These are phyloP conservation scores for Acrocephalus arundinaceus DNA, from an alignment of 2,113 vertebrate genomes.

Conservation along the genomic window DNA sequence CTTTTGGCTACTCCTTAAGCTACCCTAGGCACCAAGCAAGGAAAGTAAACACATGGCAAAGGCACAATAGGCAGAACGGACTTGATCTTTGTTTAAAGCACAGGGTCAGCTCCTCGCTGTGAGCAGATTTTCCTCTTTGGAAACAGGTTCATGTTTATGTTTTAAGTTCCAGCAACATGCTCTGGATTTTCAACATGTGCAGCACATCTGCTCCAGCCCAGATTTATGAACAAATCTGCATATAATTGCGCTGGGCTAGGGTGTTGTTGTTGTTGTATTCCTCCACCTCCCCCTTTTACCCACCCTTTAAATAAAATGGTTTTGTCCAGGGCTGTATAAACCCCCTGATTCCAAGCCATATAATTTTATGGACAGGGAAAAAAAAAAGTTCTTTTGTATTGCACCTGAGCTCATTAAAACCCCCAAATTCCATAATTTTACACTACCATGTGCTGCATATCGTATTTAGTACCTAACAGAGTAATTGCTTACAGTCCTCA, in stretches of 20 bases:
- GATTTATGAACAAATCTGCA: conserved; percentile 82
- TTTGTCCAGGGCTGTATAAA: conserved; percentile 73
- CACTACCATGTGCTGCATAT: conserved; percentile 77
- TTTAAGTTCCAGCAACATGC: conserved; percentile 77
- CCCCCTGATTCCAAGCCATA: conserved; percentile 77
- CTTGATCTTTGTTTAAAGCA: conserved; percentile 75
- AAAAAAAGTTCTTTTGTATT: conserved; percentile 75
- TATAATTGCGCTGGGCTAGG: conserved; percentile 75
- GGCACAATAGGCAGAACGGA: conserved; percentile 65
- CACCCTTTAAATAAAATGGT: conserved; percentile 76
- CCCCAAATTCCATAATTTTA: conserved; percentile 82
- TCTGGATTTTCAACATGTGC: conserved; percentile 74
- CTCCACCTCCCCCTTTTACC: background rate
- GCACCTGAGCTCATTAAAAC: conserved; percentile 84
- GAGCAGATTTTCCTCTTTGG: conserved; percentile 78
- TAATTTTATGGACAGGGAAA: conserved; percentile 79
- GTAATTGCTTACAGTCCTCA: conserved; percentile 77
- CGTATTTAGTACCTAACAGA: conserved; percentile 67
- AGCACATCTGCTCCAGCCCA: conserved; percentile 69
- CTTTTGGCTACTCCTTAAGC: conserved; percentile 55
- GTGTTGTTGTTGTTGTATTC: conserved; percentile 60
- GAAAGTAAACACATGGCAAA: conserved; percentile 59
- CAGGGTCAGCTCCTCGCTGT: conserved; percentile 74
- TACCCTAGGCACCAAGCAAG: conserved; percentile 37
- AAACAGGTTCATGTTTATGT: conserved; percentile 81